Percentiles rank a stretch among this genome's conserved stretches.
These are phyloP conservation scores for Linnaemya tessellans DNA, from an alignment of 2,888 invertebrate species.

Conservation along the genomic window DNA sequence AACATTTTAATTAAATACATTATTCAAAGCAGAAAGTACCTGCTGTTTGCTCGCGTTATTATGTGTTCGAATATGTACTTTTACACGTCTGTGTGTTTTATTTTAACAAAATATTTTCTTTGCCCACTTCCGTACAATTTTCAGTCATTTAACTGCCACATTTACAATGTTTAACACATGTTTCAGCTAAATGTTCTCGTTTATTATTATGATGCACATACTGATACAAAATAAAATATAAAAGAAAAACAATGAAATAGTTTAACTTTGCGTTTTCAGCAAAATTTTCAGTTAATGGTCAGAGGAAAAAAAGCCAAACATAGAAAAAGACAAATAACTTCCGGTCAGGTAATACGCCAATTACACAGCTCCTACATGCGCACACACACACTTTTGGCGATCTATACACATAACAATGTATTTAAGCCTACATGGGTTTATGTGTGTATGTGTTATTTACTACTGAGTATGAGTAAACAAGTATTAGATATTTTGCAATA, in stretches of 20 bases:
- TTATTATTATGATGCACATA: background rate
- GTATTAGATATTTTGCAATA: background rate
- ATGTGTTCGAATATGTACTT: background rate
- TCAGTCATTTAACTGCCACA: background rate
- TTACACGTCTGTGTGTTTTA: background rate
- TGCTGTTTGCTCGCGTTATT: background rate
- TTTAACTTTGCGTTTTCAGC: slow-evolving; percentile 5
- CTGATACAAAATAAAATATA: background rate
- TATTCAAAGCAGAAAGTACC: background rate
- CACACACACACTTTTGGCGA: background rate
- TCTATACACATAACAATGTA: background rate
- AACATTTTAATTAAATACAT: background rate
- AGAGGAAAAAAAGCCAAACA: background rate
- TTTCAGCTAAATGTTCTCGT: slow-evolving; percentile 35
- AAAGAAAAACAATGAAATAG: too few species aligned
- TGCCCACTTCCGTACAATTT: background rate
- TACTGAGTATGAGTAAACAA: background rate
- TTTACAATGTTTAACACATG: slow-evolving; percentile 20
- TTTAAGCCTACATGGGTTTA: background rate
- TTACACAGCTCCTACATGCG: slow-evolving; percentile 20
- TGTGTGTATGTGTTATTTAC: background rate
- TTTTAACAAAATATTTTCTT: background rate
- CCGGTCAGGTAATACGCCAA: slow-evolving; percentile 71
- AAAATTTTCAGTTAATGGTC: slow-evolving; percentile 19
- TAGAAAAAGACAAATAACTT: slow-evolving; percentile 60